phyloP scores from a whole-genome alignment of 2,888 invertebrate genomes.

The Cotesia congregata region DNA sequence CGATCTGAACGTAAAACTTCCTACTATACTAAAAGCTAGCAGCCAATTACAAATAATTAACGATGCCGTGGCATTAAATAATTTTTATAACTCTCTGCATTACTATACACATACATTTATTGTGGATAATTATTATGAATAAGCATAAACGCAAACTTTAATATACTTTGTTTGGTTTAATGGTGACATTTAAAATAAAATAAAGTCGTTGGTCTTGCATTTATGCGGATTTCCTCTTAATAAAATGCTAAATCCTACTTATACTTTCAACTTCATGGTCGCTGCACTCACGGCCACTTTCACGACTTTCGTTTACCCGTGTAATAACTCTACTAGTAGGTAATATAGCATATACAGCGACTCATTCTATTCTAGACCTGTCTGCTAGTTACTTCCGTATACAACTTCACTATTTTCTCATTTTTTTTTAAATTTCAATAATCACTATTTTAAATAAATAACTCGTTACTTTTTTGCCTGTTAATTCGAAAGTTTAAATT shows the following conservation, averaged over 20 bases:
- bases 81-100: no score
- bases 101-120: no score
- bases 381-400: neutral
- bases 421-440: no score
- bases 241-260: slow-evolving; percentile 49
- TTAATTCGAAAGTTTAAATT: neutral
- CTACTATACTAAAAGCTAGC: neutral
- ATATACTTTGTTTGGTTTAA: neutral
- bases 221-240: slow-evolving; percentile 13
- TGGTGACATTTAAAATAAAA: slow-evolving; percentile 12
- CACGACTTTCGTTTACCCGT: slow-evolving; percentile 60
- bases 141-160: neutral
- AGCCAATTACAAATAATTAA: neutral
- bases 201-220: slow-evolving; percentile 48
- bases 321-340: slow-evolving; percentile 34
- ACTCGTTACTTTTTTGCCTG: no score
- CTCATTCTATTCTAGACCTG: slow-evolving; percentile 21
- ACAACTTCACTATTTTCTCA: neutral
- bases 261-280: slow-evolving; percentile 40
- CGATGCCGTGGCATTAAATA: no score
- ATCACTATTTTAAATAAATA: no score
- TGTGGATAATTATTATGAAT: neutral
- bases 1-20: no score
- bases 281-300: slow-evolving; percentile 55
- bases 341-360: slow-evolving; percentile 4